phyloP scores from a whole-genome alignment of 2,888 invertebrate species.

The Drosophila demipolita region DNA sequence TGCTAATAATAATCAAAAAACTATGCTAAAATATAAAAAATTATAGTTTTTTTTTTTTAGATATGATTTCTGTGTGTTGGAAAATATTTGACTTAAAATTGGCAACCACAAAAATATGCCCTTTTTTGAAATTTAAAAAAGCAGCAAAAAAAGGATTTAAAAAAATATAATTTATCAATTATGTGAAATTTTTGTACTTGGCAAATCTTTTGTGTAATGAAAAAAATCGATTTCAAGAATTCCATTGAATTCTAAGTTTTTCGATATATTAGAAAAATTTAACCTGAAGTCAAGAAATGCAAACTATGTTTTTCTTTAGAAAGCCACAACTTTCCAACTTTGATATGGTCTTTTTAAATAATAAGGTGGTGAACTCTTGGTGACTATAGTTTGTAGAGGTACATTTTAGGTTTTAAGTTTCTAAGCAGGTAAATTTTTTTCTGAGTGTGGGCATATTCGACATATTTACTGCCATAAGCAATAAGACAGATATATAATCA shows the following conservation, averaged over 20 bases:
- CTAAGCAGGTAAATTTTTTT: neutral
- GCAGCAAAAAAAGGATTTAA: too few relatives aligned
- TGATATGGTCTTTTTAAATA: too few relatives aligned
- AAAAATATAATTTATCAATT: neutral
- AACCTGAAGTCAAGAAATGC: neutral
- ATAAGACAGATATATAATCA: neutral
- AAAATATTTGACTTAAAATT: neutral
- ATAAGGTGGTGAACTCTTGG: too few relatives aligned
- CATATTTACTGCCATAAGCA: neutral
- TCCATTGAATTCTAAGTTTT: too few relatives aligned
- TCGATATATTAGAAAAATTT: too few relatives aligned
- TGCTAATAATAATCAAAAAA: neutral
- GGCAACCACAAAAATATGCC: too few relatives aligned
- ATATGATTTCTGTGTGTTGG: neutral
- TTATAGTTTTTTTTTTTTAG: fast-evolving
- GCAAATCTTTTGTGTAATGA: neutral
- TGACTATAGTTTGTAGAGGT: neutral
- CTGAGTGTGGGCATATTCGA: neutral
- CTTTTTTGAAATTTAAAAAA: too few relatives aligned
- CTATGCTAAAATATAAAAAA: neutral
- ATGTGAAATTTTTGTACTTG: neutral
- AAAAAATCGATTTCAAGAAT: too few relatives aligned
- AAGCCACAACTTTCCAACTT: neutral
- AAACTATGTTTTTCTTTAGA: neutral
- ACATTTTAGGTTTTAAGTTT: too few relatives aligned